phyloP scores from a whole-genome alignment of 2,797 vertebrate genomes.

The Argentina silus region DNA sequence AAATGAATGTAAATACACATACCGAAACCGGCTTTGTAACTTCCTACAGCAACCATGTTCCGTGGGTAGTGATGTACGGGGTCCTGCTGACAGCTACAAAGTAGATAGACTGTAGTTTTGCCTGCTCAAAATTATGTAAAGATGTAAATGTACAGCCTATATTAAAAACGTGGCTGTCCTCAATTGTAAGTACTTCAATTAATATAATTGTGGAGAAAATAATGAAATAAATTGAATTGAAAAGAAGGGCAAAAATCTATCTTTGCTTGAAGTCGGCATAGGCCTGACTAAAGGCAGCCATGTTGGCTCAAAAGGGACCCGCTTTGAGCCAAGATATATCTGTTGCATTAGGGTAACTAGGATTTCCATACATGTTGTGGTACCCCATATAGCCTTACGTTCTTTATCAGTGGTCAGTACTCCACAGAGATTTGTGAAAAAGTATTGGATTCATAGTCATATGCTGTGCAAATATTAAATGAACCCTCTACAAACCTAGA shows the following conservation, averaged over 20 bases:
- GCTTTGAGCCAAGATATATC: conserved; percentile 1
- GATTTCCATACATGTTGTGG: background rate
- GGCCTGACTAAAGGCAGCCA: background rate
- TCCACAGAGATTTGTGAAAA: background rate
- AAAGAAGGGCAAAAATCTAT: background rate
- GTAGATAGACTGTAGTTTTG: conserved; percentile 42
- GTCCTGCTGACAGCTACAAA: conserved; percentile 48
- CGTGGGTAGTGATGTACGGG: conserved; percentile 52
- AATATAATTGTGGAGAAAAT: background rate
- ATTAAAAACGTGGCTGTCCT: background rate
- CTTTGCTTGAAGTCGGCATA: background rate
- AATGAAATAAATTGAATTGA: background rate
- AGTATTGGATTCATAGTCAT: background rate
- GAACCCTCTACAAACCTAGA: too few relatives aligned
- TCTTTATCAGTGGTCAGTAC: background rate
- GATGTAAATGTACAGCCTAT: background rate
- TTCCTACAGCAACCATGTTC: conserved; percentile 72
- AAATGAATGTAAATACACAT: conserved; percentile 36
- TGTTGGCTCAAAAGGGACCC: background rate
- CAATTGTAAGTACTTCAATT: background rate
- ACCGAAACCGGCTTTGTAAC: conserved; percentile 78
- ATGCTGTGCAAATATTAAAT: too few relatives aligned
- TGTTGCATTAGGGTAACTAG: background rate
- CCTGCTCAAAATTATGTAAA: conserved; percentile 61
- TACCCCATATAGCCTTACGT: background rate